Conservation (phyloP, 2,888 invertebrate genomes). For the Sturmia bella region DNA sequence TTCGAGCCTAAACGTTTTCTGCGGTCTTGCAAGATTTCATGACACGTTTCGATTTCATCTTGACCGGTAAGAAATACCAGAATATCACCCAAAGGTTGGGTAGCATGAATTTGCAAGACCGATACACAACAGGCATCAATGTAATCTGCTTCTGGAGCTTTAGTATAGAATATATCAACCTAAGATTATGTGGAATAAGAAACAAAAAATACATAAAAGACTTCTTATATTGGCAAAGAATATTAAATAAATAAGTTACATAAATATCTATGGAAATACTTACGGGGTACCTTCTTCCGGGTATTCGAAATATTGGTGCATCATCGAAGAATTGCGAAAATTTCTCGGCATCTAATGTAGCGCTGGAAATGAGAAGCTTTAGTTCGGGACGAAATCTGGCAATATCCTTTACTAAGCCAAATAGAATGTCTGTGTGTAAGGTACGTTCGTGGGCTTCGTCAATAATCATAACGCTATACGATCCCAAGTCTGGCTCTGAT, state of each 20-base stretch:
- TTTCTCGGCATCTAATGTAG: conserved; percentile 98
- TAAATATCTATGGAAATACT: conserved; percentile 6
- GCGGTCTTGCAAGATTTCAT: conserved; percentile 94
- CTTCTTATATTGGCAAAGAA: not conserved
- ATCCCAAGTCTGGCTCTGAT: conserved; percentile 96
- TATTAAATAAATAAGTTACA: too few species aligned
- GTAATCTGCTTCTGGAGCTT: conserved; percentile 99
- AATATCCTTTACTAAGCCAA: conserved; percentile 98
- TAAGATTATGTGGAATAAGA: conserved; percentile 46
- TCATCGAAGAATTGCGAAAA: conserved; percentile 99
- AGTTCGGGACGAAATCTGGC: conserved; percentile 95
- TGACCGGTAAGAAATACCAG: conserved; percentile 98
- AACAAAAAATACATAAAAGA: not conserved
- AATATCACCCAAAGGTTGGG: conserved; percentile 97
- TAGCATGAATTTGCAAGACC: conserved; percentile 98
- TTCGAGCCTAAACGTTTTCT: conserved; percentile 95
- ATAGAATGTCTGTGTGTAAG: conserved; percentile 98
- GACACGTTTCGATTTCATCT: conserved; percentile 95
- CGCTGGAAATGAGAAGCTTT: conserved; percentile 98
- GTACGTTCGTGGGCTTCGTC: conserved; percentile 99
- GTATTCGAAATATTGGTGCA: conserved; percentile 98
- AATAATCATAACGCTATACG: conserved; percentile 99
- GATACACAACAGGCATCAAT: conserved; percentile 99
- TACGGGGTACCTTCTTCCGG: conserved; percentile 97
- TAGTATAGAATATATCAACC: conserved; percentile 98